Evolutionary conservation across 1,140 invertebrate genomes (phyloP).

Genomic region (Batillaria attramentaria): DNA sequence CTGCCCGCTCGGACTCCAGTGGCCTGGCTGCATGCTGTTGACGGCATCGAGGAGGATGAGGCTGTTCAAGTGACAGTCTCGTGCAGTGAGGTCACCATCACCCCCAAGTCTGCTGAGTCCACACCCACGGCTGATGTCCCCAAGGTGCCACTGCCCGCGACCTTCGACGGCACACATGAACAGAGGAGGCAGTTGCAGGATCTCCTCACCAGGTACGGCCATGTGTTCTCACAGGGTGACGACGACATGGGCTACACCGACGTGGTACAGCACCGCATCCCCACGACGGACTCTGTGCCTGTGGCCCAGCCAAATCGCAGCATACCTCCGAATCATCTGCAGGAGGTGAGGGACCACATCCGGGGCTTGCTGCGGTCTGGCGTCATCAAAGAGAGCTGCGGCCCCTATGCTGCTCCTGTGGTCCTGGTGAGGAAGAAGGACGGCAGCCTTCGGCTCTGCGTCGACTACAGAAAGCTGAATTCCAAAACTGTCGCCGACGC

Average conservation of each 20-base stretch:
- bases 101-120: too few relatives aligned
- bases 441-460: conserved; percentile 48
- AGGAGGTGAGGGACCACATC: conserved; percentile 40
- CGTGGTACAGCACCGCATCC: conserved; percentile 32
- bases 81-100: too few relatives aligned
- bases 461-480: conserved; percentile 53
- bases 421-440: conserved; percentile 42
- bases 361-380: conserved; percentile 32
- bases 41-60: not conserved
- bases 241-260: conserved; percentile 33
- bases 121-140: too few relatives aligned
- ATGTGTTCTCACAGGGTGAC: too few relatives aligned
- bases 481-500: conserved; percentile 26
- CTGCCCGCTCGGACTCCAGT: not conserved
- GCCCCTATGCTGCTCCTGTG: conserved; percentile 38
- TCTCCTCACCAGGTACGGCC: too few relatives aligned
- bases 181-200: too few relatives aligned
- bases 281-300: conserved; percentile 31
- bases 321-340: conserved; percentile 39
- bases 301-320: conserved; percentile 31
- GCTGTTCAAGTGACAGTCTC: too few relatives aligned
- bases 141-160: too few relatives aligned
- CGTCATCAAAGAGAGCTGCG: conserved; percentile 26
- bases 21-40: not conserved
- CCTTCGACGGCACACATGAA: too few relatives aligned